Evolutionary conservation across 2,888 invertebrate species (phyloP).

Genomic region (Drosophila heteroneura): DNA sequence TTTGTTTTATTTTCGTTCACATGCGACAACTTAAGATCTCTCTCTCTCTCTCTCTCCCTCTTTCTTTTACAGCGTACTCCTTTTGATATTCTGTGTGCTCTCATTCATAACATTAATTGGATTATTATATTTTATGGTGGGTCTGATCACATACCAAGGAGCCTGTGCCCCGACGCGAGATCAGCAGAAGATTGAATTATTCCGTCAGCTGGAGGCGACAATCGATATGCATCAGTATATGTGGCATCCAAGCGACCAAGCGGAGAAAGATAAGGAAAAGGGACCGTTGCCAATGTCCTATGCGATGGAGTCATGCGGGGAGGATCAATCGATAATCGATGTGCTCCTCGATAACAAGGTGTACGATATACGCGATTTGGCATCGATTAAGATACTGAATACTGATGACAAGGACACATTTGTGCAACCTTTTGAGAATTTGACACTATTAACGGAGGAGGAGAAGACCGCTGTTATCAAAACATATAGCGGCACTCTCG

Average conservation of each 20-base stretch:
- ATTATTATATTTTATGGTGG: conserved; percentile 89
- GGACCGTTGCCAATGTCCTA: conserved; percentile 18
- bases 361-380: conserved; percentile 25
- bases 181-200: conserved; percentile 9
- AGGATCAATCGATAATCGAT: conserved; percentile 34
- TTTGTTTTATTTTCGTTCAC: conserved; percentile 6
- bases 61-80: conserved; percentile 88
- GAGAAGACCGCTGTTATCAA: background rate
- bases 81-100: conserved; percentile 91
- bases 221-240: conserved; percentile 25
- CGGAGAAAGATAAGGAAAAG: background rate
- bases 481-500: conserved; percentile 9
- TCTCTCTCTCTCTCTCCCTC: background rate
- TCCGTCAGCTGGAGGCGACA: conserved; percentile 17
- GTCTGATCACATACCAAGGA: conserved; percentile 89
- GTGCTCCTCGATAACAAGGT: conserved; percentile 9
- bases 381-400: background rate
- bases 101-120: conserved; percentile 89
- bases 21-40: conserved; percentile 15
- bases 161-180: conserved; percentile 90
- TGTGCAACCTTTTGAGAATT: background rate
- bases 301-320: conserved; percentile 20
- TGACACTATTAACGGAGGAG: background rate
- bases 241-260: background rate
- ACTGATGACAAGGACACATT: background rate